Conservation (phyloP, 2,113 vertebrate species). For the Blennius ocellaris region DNA sequence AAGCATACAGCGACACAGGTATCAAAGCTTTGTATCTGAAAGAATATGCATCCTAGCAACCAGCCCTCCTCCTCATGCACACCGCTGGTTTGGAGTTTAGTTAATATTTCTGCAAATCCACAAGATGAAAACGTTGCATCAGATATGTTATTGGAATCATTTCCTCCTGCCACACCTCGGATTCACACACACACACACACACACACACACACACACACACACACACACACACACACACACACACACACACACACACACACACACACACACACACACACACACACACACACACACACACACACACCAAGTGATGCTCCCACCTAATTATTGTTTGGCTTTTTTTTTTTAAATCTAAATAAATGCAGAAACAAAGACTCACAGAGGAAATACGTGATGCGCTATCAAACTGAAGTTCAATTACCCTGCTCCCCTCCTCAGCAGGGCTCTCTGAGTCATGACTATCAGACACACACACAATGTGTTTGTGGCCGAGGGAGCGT, state of each 20-base stretch:
- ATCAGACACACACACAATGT: conserved; percentile 17
- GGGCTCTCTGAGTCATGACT: conserved; percentile 27
- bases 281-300: no score
- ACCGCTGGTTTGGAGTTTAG: conserved; percentile 40
- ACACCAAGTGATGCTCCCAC: no score
- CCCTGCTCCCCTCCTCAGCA: conserved; percentile 48
- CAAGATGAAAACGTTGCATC: background rate
- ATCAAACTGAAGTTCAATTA: conserved; percentile 54
- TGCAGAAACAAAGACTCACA: background rate
- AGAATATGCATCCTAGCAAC: conserved; percentile 71
- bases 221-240: no score
- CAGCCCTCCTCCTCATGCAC: conserved; percentile 59
- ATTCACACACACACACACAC: background rate
- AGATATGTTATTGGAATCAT: no score
- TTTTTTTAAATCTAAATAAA: background rate
- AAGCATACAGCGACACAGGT: conserved; percentile 41
- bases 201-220: no score
- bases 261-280: no score
- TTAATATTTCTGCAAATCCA: conserved; percentile 4
- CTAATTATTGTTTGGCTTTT: no score
- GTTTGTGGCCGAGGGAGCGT: conserved; percentile 15
- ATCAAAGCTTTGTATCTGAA: conserved; percentile 53
- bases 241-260: no score
- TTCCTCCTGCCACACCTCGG: background rate
- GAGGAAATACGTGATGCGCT: conserved; percentile 18